A percentile compares a stretch with the other conserved stretches of the same genome.
phyloP scores from a whole-genome alignment of 2,113 vertebrate species.

The Epinephelus cyanopodus region DNA sequence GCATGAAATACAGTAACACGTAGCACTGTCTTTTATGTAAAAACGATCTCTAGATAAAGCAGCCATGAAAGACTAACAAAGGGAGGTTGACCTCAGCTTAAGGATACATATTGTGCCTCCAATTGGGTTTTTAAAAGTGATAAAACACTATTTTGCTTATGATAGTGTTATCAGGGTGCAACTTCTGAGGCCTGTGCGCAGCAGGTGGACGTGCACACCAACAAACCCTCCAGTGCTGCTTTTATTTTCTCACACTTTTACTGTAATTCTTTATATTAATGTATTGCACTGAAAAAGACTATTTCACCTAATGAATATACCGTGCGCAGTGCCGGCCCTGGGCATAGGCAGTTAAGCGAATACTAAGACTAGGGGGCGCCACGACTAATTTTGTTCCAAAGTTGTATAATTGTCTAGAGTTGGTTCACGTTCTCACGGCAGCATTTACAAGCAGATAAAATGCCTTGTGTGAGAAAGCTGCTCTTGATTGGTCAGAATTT shows the following conservation, averaged over 20 bases:
- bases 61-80: conserved; percentile 20
- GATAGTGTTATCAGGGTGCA: conserved; percentile 6
- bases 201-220: background rate
- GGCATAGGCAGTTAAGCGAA: too few relatives aligned
- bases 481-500: too few relatives aligned
- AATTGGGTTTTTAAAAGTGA: conserved; percentile 40
- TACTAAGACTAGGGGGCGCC: too few relatives aligned
- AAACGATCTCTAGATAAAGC: conserved; percentile 40
- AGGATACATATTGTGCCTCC: conserved; percentile 16
- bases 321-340: too few relatives aligned
- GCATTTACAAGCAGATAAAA: too few relatives aligned
- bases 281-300: background rate
- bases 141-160: conserved; percentile 17
- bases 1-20: conserved; percentile 19
- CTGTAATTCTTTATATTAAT: background rate
- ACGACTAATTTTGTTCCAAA: too few relatives aligned
- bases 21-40: conserved; percentile 20
- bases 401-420: too few relatives aligned
- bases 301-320: background rate
- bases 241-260: background rate
- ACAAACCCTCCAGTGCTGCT: background rate
- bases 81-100: conserved; percentile 43
- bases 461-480: too few relatives aligned
- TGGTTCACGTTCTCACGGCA: too few relatives aligned
- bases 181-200: background rate